Base-by-base conservation (phyloP, 1,140 invertebrate species). In the Scaptodrosophila lebanonensis region DNA sequence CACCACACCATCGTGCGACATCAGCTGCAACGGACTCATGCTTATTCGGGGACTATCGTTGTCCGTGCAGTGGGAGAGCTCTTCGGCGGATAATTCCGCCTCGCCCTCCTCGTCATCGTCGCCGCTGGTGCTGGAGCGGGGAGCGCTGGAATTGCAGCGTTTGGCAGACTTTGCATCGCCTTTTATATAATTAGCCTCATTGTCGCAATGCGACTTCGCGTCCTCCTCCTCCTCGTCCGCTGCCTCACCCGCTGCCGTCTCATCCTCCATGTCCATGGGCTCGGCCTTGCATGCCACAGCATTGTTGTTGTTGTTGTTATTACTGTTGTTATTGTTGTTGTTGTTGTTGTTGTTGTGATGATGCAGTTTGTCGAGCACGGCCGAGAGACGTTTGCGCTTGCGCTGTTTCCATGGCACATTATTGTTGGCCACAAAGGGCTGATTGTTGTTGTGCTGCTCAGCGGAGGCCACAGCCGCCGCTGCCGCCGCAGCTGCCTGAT, bases 381-480 rank as follows among this genome's bases (percentile, higher is more conserved):
- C 92, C 52, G 91, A 93, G 9, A 94, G 85, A n/a, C 93, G 88
- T 77, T 93, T 93, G 15, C 93, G 88, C 82, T 94, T 94, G 17
- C 92, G 89, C 47, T 91, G 88, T 57, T 91, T 90, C 70, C 87
- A 88, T 7, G 89, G 88, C 54, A 90, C 89, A 58, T 91, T 91
- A 39, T 91, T 89, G 53, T 92, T 92, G 43, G 89, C 89, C 43
- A 90, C 89, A 36, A 89, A 88, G 33, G 89, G 88, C 40, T 91
- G 87, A 56, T 90, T 91, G 73, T 89, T 89, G 67, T 89, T 90
- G 84, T 68, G 57, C 17, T 61, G 62, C 27, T 66, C 71, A 18
- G 63, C 75, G 32, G 43, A 60, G 12, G 71, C 82, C 11, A 72
- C 71, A 6, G 71, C 83, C 4, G 73, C 68, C 0, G 71, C 77